Evolutionary conservation across 1,140 invertebrate genomes (phyloP).

Genomic region (Lepidostoma basale): DNA sequence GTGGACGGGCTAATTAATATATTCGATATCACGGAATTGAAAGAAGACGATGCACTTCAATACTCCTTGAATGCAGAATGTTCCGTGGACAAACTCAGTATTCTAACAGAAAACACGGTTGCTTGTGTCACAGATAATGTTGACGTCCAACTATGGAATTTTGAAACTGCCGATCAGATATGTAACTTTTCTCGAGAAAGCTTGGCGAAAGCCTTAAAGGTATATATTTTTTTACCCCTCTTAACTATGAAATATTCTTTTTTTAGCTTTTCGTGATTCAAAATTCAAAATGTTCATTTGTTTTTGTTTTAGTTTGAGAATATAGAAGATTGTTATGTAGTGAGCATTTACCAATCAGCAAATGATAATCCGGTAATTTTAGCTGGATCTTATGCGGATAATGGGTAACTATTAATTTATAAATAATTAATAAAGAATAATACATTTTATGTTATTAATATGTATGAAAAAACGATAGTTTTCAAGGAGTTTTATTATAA

Average conservation of each 20-base stretch:
- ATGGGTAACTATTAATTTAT: slow-evolving; percentile 26
- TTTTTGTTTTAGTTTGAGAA: slow-evolving; percentile 58
- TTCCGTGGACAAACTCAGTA: slow-evolving; percentile 71
- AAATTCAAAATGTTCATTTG: neutral
- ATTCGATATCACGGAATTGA: slow-evolving; percentile 75
- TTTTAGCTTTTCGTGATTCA: neutral
- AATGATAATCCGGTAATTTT: slow-evolving; percentile 62
- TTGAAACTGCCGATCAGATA: slow-evolving; percentile 65
- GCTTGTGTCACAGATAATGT: slow-evolving; percentile 74
- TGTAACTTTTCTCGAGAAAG: slow-evolving; percentile 63
- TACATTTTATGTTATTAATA: slow-evolving; percentile 6
- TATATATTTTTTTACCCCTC: slow-evolving; percentile 37
- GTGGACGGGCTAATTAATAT: slow-evolving; percentile 87
- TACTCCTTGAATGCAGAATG: slow-evolving; percentile 84
- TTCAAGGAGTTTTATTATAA: neutral
- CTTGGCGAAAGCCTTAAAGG: slow-evolving; percentile 58
- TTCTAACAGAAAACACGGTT: slow-evolving; percentile 62
- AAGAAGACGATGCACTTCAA: slow-evolving; percentile 81
- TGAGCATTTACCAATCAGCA: slow-evolving; percentile 58
- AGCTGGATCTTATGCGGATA: slow-evolving; percentile 64
- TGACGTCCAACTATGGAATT: slow-evolving; percentile 75
- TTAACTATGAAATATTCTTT: neutral
- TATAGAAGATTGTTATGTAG: slow-evolving; percentile 72
- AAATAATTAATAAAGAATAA: too few species aligned
- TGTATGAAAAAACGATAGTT: neutral